phyloP scores from a whole-genome alignment of 2,113 vertebrate genomes.

The Sporophila hypoxantha region DNA sequence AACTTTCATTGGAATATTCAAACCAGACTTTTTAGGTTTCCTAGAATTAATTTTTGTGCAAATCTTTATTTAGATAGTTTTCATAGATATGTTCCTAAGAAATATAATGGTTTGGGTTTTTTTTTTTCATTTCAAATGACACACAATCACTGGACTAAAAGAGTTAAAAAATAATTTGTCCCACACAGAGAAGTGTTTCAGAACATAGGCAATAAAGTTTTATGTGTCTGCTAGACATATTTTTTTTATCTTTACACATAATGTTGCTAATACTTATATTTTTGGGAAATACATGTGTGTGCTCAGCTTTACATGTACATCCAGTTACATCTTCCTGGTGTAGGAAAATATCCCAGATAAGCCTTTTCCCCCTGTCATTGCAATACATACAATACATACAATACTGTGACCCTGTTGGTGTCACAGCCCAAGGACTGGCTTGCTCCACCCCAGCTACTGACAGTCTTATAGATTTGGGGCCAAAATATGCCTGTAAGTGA shows the following conservation, averaged over 20 bases:
- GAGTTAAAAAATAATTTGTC: neutral
- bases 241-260: neutral
- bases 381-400: neutral
- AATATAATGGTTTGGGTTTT: neutral
- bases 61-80: neutral
- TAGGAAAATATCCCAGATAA: neutral
- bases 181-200: accelerated
- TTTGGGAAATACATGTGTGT: neutral
- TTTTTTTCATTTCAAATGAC: neutral
- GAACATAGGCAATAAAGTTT: neutral
- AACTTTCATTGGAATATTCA: neutral
- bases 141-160: neutral
- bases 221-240: neutral
- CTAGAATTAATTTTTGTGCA: neutral
- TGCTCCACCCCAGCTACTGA: neutral
- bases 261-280: neutral
- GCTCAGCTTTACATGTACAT: neutral
- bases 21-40: neutral
- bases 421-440: neutral
- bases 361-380: neutral
- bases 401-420: no score
- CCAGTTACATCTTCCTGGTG: neutral
- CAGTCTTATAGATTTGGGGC: neutral
- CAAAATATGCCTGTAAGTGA: neutral
- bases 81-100: neutral